Evolutionary conservation across 2,888 invertebrate genomes (phyloP), one percentile per base, ranked within the genome.

Genomic region (Lomographa bimaculata): DNA sequence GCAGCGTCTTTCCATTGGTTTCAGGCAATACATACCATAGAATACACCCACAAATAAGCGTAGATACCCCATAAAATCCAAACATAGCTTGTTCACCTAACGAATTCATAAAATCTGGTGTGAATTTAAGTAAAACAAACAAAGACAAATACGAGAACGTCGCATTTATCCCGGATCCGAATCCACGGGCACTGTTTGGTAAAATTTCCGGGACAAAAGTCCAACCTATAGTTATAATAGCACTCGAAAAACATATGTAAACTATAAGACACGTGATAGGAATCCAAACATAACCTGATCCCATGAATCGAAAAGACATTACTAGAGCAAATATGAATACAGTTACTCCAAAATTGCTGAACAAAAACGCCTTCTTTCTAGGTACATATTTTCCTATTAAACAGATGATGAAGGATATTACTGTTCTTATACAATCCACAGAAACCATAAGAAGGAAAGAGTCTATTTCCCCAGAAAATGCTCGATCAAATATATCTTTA

Each of bases 1-100:
- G 46, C 7, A 61, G 95, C 91, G 81, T 96, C 93, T 70, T 95
- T 92, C 51, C 90, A 36, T 57, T 54, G 0, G 70, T 70, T 27
- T 70, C 64, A 3, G 70, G 69, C 20, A 71, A 42, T 7, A 64
- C 26, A 38, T 59, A 64, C 26, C 28, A 45, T 7, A 68, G 28
- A 32, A 38, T 30, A 6, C 38, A 1, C 5, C 30, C 35, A 35
- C 23, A 21, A 7, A 39, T 7, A 18, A 44, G 1, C 1, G 26
- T 16, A 3, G 33, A 29, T 3, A 28, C 5, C 1, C 24, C 44
- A 27, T 16, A 35, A 8, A 26, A 19, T 9, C 7, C 25, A 32
- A 19, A 46, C 5, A 41, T 8, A 1, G 21, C 25, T n/a, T 24
- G 1, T n/a, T 14, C 21, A 5, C 46, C 41, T n/a, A 12, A 46